Evolutionary conservation across 2,888 invertebrate species (phyloP), one percentile per base, ranked within the genome.

Genomic region (Caenorhabditis angaria): DNA sequence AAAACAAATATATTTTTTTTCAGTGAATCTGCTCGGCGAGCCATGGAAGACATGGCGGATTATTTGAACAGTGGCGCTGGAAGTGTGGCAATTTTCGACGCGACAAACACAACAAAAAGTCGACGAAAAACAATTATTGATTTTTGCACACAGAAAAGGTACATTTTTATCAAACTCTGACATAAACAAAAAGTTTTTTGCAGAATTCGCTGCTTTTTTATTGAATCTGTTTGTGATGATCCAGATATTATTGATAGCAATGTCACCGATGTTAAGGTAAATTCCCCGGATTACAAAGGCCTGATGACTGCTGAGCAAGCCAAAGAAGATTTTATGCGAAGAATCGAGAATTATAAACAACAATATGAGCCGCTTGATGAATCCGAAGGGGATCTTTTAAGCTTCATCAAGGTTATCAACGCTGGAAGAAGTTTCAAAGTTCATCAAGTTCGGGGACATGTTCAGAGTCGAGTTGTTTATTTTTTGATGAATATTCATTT

Each of bases 401-500:
- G 76, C 25, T 82, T 79, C 47, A 82, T 82, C 27, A 79, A 80
- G 67, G 81, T 80, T 25, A 8, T 88, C 80, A 89, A 90, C 80
- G 89, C 89, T 65, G 90, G 90, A 29, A 88, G 89, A 71, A 84
- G 88, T 60, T 90, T 89, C 80, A 86, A 89, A 18, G 89, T 90
- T 57, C 89, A 90, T 79, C 87, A 88, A 81, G 84, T 90, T 32
- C 86, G 79, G 76, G 90, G 97, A 0, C 97, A 97, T 88, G 94
- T 99, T 83, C 96, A 97, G 89, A 92, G 95, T 65, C 91, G 97
- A 73, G 96, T 97, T 84, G 97, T 97, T 1, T 99, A 99, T 89
- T 99, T 97, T 89, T 90, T 99, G 25, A 99, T 99, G 97, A 99
- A 99, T 88, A 97, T 97, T 88, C 97, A 97, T 88, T 95, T 97